Percentiles rank a stretch among this genome's conserved stretches.
Evolutionary conservation across 1,140 invertebrate species (phyloP).

Genomic region (Drosophila rufa): DNA sequence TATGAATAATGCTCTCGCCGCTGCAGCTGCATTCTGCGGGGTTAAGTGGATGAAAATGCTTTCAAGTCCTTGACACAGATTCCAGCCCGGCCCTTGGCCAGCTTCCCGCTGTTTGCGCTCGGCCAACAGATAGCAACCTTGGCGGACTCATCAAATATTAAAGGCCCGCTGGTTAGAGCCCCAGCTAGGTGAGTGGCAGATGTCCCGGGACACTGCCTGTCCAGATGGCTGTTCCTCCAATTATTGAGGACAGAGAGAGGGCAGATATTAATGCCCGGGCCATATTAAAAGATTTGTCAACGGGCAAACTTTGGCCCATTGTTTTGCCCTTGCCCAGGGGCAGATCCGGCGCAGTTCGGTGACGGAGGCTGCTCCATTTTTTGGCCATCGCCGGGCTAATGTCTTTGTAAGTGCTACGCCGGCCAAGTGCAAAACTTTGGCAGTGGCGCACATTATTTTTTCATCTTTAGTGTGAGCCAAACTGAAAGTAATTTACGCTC

Average conservation of each 20-base stretch:
- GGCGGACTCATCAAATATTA: slow-evolving; percentile 57
- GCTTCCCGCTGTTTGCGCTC: slow-evolving; percentile 36
- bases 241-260: slow-evolving; percentile 3
- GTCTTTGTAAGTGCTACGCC: slow-evolving; percentile 74
- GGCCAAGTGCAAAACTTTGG: slow-evolving; percentile 79
- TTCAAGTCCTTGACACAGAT: slow-evolving; percentile 55
- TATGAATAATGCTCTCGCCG: slow-evolving; percentile 56
- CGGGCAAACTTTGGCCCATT: slow-evolving; percentile 65
- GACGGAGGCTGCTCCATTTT: slow-evolving; percentile 45
- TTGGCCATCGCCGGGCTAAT: slow-evolving; percentile 65
- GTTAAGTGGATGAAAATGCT: slow-evolving; percentile 50
- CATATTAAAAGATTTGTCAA: slow-evolving; percentile 78
- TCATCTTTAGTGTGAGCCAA: slow-evolving; percentile 83
- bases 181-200: slow-evolving; percentile 36
- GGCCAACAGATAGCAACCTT: slow-evolving; percentile 49
- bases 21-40: slow-evolving; percentile 19
- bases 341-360: slow-evolving; percentile 6
- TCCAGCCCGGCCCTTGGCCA: background rate
- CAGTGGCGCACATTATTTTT: slow-evolving; percentile 81
- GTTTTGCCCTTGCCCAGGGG: slow-evolving; percentile 42
- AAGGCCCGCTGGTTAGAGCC: slow-evolving; percentile 26
- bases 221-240: slow-evolving; percentile 2
- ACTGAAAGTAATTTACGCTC: slow-evolving; percentile 85
- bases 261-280: slow-evolving; percentile 56
- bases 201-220: slow-evolving; percentile 8